Percentiles rank a stretch among this genome's conserved stretches.
phyloP scores from a whole-genome alignment of 2,888 invertebrate genomes.

The Orthosia cruda region DNA sequence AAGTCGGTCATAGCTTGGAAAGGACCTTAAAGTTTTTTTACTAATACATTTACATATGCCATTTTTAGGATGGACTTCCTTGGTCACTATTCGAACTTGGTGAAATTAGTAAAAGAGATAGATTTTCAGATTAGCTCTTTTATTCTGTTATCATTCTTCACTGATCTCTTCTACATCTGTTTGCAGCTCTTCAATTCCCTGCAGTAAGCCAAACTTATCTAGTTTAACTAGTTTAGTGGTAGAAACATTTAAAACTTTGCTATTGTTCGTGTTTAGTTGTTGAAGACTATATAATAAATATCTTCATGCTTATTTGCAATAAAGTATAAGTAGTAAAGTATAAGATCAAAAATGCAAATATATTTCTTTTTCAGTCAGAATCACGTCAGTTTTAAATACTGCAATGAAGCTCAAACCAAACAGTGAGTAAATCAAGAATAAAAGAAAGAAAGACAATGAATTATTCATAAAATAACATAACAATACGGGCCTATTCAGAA shows the following conservation, averaged over 20 bases:
- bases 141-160: conserved; percentile 76
- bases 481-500: no score
- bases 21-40: no score
- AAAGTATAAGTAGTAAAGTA: no score
- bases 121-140: conserved; percentile 72
- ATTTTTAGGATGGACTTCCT: conserved; percentile 67
- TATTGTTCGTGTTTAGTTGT: no score
- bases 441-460: no score
- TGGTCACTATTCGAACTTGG: conserved; percentile 77
- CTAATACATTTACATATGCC: background rate
- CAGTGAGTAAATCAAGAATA: conserved; percentile 48
- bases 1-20: no score
- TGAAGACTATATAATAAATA: no score
- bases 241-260: no score
- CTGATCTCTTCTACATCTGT: conserved; percentile 74
- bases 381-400: conserved; percentile 42
- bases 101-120: conserved; percentile 70
- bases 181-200: conserved; percentile 73
- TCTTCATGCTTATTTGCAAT: no score
- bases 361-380: conserved; percentile 56
- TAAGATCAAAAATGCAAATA: no score
- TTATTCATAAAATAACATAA: no score
- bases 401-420: conserved; percentile 39
- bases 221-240: no score
- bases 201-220: conserved; percentile 66